Evolutionary conservation across 2,888 invertebrate genomes (phyloP), one percentile per base, ranked within the genome.

Genomic region (Drosophila koepferae): DNA sequence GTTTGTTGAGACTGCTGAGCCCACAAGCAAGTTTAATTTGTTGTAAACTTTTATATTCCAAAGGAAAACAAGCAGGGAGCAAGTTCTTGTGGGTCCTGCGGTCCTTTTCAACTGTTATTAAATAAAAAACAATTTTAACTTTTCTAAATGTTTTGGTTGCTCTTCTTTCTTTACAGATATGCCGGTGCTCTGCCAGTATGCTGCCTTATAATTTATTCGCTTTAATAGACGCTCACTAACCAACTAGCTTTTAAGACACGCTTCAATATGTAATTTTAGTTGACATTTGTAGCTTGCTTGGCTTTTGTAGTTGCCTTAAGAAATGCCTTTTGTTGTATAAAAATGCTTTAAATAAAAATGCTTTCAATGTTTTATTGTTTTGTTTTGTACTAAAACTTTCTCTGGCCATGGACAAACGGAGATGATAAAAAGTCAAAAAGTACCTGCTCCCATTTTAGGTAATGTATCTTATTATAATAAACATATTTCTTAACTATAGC

Each of bases 11-110:
- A 18, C 53, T 58, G 23, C 54, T 76, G 53, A 74, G 81, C 74
- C 74, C 82, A 79, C 82, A 85, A 77, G 81, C 82, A 82, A 89
- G 83, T 85, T 87, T 81, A 86, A 85, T 89, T 86, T 89, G 87
- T 85, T 89, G 82, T 78, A 70, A 89, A 80, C 89, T 89, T 81
- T 81, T 68, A 72, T 74, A 75, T 86, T 76, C 80, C 72, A 66
- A 68, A 77, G 71, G 63, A 71, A 68, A 72, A 75, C 86, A 86
- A 76, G 72, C 68, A 79, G 73, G 62, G 69, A 55, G 54, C 46
- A 76, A 69, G 70, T 68, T 40, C 70, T 68, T 69, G 55, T 48
- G 65, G 69, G 58, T 63, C 49, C 66, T 74, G 65, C 59, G 67
- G 34, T 40, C 44, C 18, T 44, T 63, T 46, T 48, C 23, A 14